phyloP scores from a whole-genome alignment of 2,113 vertebrate genomes.

The Cairina moschata region DNA sequence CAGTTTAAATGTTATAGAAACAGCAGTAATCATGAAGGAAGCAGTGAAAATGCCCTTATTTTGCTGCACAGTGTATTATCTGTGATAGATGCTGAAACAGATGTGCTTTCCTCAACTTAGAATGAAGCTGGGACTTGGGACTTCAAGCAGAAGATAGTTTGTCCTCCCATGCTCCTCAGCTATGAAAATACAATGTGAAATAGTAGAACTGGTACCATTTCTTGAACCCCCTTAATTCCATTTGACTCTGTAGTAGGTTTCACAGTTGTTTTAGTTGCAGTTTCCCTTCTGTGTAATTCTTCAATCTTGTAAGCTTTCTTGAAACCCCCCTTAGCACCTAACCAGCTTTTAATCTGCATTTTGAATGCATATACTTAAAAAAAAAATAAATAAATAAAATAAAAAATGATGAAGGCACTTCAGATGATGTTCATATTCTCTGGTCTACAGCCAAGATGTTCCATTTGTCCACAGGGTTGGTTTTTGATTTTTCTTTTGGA shows the following conservation, averaged over 20 bases:
- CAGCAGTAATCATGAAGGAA: background rate
- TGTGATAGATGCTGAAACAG: fast-evolving
- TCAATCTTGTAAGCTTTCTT: background rate
- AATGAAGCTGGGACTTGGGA: fast-evolving
- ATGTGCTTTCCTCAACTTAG: background rate
- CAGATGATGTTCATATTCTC: background rate
- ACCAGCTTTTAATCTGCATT: background rate
- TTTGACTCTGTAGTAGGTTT: background rate
- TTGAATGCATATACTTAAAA: background rate
- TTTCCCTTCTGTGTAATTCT: background rate
- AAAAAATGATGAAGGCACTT: background rate
- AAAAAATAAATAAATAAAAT: too few species aligned
- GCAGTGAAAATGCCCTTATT: background rate
- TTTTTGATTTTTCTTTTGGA: background rate
- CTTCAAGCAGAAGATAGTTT: background rate
- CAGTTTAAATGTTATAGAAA: background rate
- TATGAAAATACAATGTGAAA: background rate
- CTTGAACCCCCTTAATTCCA: background rate
- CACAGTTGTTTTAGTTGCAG: background rate
- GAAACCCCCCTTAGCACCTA: background rate
- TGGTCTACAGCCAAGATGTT: background rate
- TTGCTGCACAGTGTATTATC: background rate
- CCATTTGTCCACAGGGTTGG: background rate
- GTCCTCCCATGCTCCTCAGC: background rate
- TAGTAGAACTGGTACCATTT: background rate